phyloP scores from a whole-genome alignment of 2,797 vertebrate species.

The Sternotherus odoratus region DNA sequence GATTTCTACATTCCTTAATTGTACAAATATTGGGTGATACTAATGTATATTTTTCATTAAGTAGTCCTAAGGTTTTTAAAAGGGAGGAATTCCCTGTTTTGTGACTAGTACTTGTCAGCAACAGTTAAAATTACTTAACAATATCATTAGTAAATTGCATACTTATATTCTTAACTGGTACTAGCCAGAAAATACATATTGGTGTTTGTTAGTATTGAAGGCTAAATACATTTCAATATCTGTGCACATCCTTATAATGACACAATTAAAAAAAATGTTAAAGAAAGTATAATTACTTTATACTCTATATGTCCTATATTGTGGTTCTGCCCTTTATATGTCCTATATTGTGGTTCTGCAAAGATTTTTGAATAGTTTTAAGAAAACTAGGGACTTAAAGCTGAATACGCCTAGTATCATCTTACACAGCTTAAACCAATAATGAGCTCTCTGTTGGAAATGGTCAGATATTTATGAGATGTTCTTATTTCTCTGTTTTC shows the following conservation, averaged over 20 bases:
- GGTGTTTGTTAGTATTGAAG: background rate
- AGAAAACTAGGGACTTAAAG: background rate
- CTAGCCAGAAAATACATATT: background rate
- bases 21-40: background rate
- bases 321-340: rapidly evolving
- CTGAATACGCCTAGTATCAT: background rate
- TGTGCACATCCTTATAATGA: background rate
- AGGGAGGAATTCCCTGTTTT: background rate
- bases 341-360: rapidly evolving
- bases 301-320: background rate
- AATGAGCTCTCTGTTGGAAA: background rate
- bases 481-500: background rate
- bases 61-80: background rate
- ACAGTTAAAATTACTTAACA: background rate
- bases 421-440: background rate
- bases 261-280: background rate
- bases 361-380: rapidly evolving
- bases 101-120: background rate
- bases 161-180: background rate
- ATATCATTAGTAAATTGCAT: background rate
- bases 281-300: background rate
- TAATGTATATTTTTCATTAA: background rate
- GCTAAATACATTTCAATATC: background rate
- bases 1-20: background rate
- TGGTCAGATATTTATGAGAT: background rate